Evolutionary conservation across 2,888 invertebrate genomes (phyloP).

Genomic region (Eupithecia vulgata): DNA sequence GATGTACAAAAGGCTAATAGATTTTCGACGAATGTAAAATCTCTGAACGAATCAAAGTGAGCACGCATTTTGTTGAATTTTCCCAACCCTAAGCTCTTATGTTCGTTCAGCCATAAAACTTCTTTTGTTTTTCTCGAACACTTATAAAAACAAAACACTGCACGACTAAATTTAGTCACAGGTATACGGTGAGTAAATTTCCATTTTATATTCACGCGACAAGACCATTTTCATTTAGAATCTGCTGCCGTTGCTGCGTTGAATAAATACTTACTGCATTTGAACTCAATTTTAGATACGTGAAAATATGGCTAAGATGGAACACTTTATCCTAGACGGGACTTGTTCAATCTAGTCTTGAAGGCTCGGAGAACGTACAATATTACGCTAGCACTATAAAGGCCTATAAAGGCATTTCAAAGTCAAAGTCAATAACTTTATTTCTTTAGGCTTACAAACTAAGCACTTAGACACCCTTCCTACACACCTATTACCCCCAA

Average conservation of each 20-base stretch:
- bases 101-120: background rate
- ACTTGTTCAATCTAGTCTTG: background rate
- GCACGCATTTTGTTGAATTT: background rate
- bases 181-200: background rate
- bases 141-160: background rate
- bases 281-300: background rate
- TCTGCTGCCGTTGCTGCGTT: background rate
- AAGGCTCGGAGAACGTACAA: background rate
- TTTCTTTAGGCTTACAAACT: no score
- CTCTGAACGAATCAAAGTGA: background rate
- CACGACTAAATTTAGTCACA: background rate
- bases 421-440: no score
- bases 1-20: background rate
- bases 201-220: background rate
- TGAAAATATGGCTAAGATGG: background rate
- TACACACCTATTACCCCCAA: no score
- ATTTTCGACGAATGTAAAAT: background rate
- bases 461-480: no score
- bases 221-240: no score
- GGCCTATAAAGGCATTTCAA: no score
- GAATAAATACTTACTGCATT: no score
- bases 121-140: background rate
- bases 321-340: background rate
- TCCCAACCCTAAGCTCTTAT: background rate
- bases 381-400: no score